Evolutionary conservation across 2,888 invertebrate species (phyloP).

Genomic region (Tholera decimalis): DNA sequence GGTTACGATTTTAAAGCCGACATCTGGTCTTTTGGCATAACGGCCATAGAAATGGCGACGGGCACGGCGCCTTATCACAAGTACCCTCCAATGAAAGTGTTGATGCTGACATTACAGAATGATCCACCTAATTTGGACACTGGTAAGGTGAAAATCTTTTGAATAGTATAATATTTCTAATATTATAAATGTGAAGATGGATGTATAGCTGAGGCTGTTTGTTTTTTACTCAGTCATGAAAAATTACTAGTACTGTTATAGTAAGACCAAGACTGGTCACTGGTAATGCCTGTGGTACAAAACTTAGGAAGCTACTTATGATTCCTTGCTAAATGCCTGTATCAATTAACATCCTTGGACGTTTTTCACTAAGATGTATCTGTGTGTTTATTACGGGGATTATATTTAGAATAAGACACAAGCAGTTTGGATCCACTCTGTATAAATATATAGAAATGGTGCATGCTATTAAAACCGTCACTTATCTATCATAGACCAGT

Average conservation of each 20-base stretch:
- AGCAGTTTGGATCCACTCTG: background rate
- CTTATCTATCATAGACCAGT: background rate
- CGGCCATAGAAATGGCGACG: slow-evolving; percentile 99
- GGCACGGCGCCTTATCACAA: slow-evolving; percentile 99
- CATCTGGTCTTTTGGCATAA: slow-evolving; percentile 96
- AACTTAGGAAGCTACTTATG: too few species aligned
- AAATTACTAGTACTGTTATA: too few species aligned
- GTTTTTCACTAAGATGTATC: too few species aligned
- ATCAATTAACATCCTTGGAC: too few species aligned
- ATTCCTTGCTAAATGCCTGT: too few species aligned
- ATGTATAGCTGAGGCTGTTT: too few species aligned
- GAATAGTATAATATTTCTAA: background rate
- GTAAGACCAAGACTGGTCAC: too few species aligned
- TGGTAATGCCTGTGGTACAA: too few species aligned
- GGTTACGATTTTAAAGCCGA: slow-evolving; percentile 99
- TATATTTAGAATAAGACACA: slow-evolving; percentile 2
- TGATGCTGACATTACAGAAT: slow-evolving; percentile 99
- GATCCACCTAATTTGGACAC: slow-evolving; percentile 99
- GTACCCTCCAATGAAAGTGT: slow-evolving; percentile 99
- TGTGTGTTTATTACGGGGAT: background rate
- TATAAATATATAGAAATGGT: slow-evolving; percentile 9
- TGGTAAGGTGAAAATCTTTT: slow-evolving; percentile 76
- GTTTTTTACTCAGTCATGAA: too few species aligned
- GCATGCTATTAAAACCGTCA: background rate
- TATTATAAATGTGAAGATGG: too few species aligned